phyloP scores from a whole-genome alignment of 2,113 vertebrate genomes.

The Orientallactaga bullata region DNA sequence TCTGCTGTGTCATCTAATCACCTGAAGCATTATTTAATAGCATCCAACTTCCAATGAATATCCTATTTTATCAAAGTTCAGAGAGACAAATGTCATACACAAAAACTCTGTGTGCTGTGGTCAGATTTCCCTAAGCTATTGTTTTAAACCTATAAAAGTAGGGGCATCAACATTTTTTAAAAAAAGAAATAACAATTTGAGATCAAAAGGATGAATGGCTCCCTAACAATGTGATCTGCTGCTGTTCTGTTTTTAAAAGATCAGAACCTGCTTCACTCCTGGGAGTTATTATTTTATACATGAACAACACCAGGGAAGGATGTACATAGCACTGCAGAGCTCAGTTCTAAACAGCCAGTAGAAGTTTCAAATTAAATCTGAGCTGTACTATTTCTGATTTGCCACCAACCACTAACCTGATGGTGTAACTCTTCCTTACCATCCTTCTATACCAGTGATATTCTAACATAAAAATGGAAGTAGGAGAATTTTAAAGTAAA shows the following conservation, averaged over 20 bases:
- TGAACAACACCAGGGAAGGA: slow-evolving; percentile 45
- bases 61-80: background rate
- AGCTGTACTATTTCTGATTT: slow-evolving; percentile 20
- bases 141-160: slow-evolving; percentile 41
- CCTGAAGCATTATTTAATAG: slow-evolving; percentile 50
- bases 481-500: slow-evolving; percentile 48
- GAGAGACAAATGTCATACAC: slow-evolving; percentile 19
- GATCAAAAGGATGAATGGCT: slow-evolving; percentile 47
- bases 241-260: slow-evolving; percentile 56
- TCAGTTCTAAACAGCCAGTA: background rate
- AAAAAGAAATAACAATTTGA: slow-evolving; percentile 3
- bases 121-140: slow-evolving; percentile 19
- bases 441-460: background rate
- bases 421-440: background rate
- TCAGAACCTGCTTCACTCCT: slow-evolving; percentile 49
- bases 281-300: slow-evolving; percentile 35
- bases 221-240: slow-evolving; percentile 32
- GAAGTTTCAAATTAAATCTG: slow-evolving; percentile 21
- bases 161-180: background rate
- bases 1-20: background rate
- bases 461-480: slow-evolving; percentile 24
- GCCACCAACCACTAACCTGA: background rate
- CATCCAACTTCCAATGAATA: slow-evolving; percentile 26
- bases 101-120: background rate
- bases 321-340: background rate